Base-by-base conservation (phyloP, 2,113 vertebrate genomes). In the Hyaena hyaena region DNA sequence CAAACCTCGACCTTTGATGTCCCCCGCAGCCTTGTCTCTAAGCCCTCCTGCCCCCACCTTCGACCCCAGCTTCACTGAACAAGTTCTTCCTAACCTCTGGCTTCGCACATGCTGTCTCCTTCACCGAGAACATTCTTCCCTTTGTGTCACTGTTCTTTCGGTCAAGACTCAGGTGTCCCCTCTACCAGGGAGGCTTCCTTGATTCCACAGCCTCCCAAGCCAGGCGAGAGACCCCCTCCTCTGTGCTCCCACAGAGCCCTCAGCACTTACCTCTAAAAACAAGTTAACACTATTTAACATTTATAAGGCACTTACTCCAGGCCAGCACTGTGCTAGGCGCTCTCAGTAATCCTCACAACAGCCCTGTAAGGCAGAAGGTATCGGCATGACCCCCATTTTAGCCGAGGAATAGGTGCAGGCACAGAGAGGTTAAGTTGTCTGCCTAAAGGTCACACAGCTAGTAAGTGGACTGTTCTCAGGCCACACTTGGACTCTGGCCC, bases 271-370 rank as follows among this genome's bases (percentile, higher is more conserved):
- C 96, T 92, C 86, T 89, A 83, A 79, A 79, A 58, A 28, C 58
- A 66, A 96, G 53, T 77, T 63, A 77, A 58, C 66, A 73, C 45
- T 69, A 83, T 19, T 65, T 65, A 65, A 65, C 53, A 50, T 74
- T 58, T 84, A 84, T 3, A 68, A 76, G 66, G 65, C 39, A 74
- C 61, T 61, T 31, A 28, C 33, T 91, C n/a, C 53, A 80, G 83
- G 83, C 83, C 50, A 91, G 50, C 58, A n/a, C 90, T 21, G 16
- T 43, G 48, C 77, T 33, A 83, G 88, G 63, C 81, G 87, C 66
- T 50, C 91, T 88, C 28, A 16, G 69, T 45, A 55, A 90, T n/a
- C 71, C 95, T 93, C 68, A 31, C 77, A 91, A 82, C 19, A 89
- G 63, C 61, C 85, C 58, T 11, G 19, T 15, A 39, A 92, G 87